Base-by-base conservation (phyloP, 2,797 vertebrate genomes). In the Mormyrus hasselquistii region DNA sequence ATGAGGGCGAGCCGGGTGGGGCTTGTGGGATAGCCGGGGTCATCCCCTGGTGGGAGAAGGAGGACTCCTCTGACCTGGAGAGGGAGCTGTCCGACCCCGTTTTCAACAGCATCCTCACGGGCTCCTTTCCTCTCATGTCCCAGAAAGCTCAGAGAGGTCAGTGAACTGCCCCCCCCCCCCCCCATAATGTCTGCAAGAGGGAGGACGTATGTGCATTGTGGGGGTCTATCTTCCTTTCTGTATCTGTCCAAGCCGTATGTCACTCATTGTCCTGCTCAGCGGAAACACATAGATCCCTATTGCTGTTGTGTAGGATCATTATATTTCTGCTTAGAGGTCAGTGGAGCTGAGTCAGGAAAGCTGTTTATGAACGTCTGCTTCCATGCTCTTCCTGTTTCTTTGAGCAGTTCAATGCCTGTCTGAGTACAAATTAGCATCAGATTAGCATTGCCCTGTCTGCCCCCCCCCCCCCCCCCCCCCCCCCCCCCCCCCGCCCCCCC, bases 11-110 rank as follows among this genome's bases (percentile, higher is more conserved):
- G 88, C 94, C 97, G 0, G 97, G 97, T 0, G 98, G 98, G 83
- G 98, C 98, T 0, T 99, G 98, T 87, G 98, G 98, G 47, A 97
- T 99, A 86, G 97, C 98, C 0, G 98, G 98, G 0, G 96, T 99
- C 86, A 93, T 99, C 90, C 98, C 98, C 0, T 99, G 98, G 98
- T 99, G 98, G 98, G 98, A 99, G 87, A 96, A 97, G 90, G 96
- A 96, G 44, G 97, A 97, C n/a, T 93, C 97, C 0, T 89, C 95
- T 0, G 96, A 97, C 65, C 94, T 97, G 89, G 97, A 97, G 91
- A 96, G 95, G 90, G 96, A 98, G 90, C 91, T 99, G 8, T 96
- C 95, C 0, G 98, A 99, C 93, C 98, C 98, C 0, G 97, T 99
- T 88, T 99, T 99, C 93, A 97, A 97, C 94, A 98, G 97, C 92